Conservation (phyloP, 2,888 invertebrate species). For the Thecocarcelia acutangulata region DNA sequence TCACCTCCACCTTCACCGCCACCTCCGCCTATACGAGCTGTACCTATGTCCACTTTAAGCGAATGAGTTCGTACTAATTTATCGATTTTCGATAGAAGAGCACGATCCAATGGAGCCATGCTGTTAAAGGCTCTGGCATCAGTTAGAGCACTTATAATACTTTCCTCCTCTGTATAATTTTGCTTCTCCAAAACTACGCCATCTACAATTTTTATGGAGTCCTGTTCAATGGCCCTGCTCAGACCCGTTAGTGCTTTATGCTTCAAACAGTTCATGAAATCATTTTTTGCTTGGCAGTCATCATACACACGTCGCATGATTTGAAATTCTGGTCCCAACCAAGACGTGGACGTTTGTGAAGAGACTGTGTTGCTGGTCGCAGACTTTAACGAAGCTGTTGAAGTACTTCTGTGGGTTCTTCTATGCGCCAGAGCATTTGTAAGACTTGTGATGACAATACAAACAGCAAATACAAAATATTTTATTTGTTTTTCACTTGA, state of each 20-base stretch:
- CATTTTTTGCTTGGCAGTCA: conserved; percentile 84
- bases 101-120: conserved; percentile 83
- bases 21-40: conserved; percentile 73
- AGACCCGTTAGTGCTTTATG: conserved; percentile 84
- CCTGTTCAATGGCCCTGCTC: conserved; percentile 84
- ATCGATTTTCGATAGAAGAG: conserved; percentile 82
- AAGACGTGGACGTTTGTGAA: conserved; percentile 56
- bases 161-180: conserved; percentile 82
- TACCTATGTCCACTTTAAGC: conserved; percentile 84
- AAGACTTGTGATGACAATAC: conserved; percentile 42
- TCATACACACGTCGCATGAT: conserved; percentile 85
- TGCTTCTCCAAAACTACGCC: conserved; percentile 85
- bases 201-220: conserved; percentile 84
- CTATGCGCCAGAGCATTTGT: conserved; percentile 40
- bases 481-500: conserved; percentile 59
- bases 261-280: conserved; percentile 84
- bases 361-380: conserved; percentile 36
- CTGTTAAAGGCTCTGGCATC: conserved; percentile 84
- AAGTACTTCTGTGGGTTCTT: conserved; percentile 57
- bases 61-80: conserved; percentile 86
- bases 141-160: conserved; percentile 80
- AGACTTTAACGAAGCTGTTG: conserved; percentile 52
- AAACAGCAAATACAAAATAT: conserved; percentile 42
- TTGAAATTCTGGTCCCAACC: conserved; percentile 83
- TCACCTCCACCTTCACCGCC: conserved; percentile 71